Conservation (phyloP, 2,797 vertebrate genomes). For the Catostomus latipinnis region DNA sequence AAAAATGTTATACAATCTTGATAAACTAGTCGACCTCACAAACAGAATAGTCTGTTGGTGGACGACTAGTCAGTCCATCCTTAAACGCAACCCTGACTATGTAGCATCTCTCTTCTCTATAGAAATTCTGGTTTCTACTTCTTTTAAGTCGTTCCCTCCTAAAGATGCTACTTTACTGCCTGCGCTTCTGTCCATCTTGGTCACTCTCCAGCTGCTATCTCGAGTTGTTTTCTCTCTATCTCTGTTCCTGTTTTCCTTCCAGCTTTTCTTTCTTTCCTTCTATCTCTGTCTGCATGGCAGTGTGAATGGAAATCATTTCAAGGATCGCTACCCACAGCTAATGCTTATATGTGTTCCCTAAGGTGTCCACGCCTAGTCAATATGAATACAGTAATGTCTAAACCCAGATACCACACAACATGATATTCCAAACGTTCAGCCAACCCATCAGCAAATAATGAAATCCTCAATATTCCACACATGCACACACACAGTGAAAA, state of each 20-base stretch:
- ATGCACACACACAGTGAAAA: background rate
- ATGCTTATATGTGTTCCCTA: slow-evolving; percentile 73
- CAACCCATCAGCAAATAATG: slow-evolving; percentile 34
- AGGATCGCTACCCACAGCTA: slow-evolving; percentile 77
- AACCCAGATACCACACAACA: slow-evolving; percentile 63
- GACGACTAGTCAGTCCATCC: no score
- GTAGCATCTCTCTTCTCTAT: slow-evolving; percentile 1
- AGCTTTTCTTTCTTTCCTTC: slow-evolving; percentile 53
- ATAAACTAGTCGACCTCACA: no score
- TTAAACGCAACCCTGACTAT: slow-evolving; percentile 5
- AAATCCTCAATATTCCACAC: slow-evolving; percentile 2
- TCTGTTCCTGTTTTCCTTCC: slow-evolving; percentile 22
- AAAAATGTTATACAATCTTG: no score
- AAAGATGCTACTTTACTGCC: slow-evolving; percentile 5
- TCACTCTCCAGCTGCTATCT: slow-evolving; percentile 38
- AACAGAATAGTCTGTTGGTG: no score
- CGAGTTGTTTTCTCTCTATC: slow-evolving; percentile 3
- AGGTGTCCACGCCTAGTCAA: slow-evolving; percentile 71
- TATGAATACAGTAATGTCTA: slow-evolving; percentile 75
- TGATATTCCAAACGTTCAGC: slow-evolving; percentile 37
- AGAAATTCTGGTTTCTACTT: background rate
- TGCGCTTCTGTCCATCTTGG: slow-evolving; percentile 23
- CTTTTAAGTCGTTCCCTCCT: background rate
- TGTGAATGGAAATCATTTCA: slow-evolving; percentile 78
- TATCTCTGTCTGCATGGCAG: slow-evolving; percentile 63